Evolutionary conservation across 2,113 vertebrate genomes (phyloP).

Genomic region (Dascyllus trimaculatus): DNA sequence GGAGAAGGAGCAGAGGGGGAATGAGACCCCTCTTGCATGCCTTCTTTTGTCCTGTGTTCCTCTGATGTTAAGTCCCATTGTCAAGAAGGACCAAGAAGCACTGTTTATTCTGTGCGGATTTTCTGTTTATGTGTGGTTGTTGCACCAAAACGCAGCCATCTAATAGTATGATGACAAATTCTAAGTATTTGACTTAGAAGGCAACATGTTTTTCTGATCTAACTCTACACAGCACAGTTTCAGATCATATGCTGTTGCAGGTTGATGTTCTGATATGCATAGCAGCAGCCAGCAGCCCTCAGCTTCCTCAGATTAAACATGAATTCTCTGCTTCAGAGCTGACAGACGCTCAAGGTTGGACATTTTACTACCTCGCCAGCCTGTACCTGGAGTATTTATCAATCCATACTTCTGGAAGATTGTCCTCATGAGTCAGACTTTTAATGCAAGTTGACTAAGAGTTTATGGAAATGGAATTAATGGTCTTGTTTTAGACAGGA

Average conservation of each 20-base stretch:
- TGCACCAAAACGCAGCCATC: too few relatives aligned
- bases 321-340: neutral
- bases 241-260: too few relatives aligned
- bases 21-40: neutral
- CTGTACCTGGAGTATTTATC: slow-evolving; percentile 6
- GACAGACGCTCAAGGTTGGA: neutral
- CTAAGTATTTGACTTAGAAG: too few relatives aligned
- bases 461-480: slow-evolving; percentile 14
- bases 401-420: neutral
- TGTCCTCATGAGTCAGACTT: slow-evolving; percentile 9
- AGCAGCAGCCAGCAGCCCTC: neutral
- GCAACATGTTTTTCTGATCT: too few relatives aligned
- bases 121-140: too few relatives aligned
- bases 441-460: slow-evolving; percentile 1
- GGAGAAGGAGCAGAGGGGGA: slow-evolving; percentile 1
- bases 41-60: too few relatives aligned
- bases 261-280: neutral
- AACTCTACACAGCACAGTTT: too few relatives aligned
- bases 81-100: too few relatives aligned
- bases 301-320: neutral
- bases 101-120: too few relatives aligned
- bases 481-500: too few relatives aligned
- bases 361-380: slow-evolving; percentile 22
- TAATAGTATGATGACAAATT: too few relatives aligned
- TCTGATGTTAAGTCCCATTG: too few relatives aligned